Evolutionary conservation across 2,113 vertebrate species (phyloP), one percentile per base, ranked within the genome.

Genomic region (Sminthopsis crassicaudata): DNA sequence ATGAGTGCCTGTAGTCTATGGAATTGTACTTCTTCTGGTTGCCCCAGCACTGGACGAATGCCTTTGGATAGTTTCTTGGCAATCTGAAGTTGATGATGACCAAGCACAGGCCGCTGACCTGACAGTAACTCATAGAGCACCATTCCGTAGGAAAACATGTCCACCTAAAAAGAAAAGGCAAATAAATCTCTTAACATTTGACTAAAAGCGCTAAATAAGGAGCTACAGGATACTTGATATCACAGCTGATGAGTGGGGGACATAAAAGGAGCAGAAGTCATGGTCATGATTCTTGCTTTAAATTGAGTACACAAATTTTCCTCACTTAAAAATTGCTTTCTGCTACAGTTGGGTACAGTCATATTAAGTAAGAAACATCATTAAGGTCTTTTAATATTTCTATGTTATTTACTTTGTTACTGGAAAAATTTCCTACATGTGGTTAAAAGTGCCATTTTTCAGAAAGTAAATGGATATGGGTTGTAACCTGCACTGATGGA

Each of bases 111-210:
- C 60, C 99, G 97, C 55, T 98, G 99, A 8, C 99, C 99, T 0
- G 99, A 99, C 67, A 99, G 98, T 95, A 99, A 97, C 98, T 99
- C 99, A 0, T 99, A 99, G 0, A 99, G 98, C 53, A 99, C 99
- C 99, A 99, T 99, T 0, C 99, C 99, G 0, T 99, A 99, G 0
- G 99, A 99, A 98, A 99, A 99, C 99, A 99, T 99, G 97, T 99
- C 99, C 48, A 99, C 99, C 99, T 99, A 42, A 46, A 94, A 92
- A 94, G 94, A 96, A 89, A 6, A 91, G 84, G 92, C 24, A 93
- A 94, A 91, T 11, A 93, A 94, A 91, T 11, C n/a, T 84, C 67
- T 42, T 84, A 5, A 30, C 25, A 52, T 98, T 89, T 96, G 96
- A 91, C 8, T 48, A 53, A 90, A 53, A 11, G 4, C 91, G 91